Percentiles rank a stretch among this genome's conserved stretches.
Evolutionary conservation across 2,888 invertebrate species (phyloP).

Genomic region (Harpalus rubripes): DNA sequence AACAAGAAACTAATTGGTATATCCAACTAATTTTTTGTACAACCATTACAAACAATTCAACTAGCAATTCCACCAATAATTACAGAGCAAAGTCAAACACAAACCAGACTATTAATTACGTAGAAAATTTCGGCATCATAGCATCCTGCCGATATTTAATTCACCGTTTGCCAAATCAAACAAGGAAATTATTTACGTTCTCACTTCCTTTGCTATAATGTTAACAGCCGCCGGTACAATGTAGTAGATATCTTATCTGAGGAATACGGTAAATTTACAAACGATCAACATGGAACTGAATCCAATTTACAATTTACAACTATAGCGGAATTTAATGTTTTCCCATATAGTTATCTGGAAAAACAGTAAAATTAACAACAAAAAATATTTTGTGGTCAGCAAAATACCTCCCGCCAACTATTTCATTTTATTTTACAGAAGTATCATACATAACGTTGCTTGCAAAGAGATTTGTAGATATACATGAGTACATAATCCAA

Average conservation of each 20-base stretch:
- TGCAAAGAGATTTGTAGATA: too few relatives aligned
- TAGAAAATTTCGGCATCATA: constrained; percentile 36
- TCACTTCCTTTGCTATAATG: not conserved
- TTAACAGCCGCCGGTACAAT: not conserved
- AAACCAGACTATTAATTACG: constrained; percentile 29
- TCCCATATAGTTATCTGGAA: too few relatives aligned
- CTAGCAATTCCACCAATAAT: constrained; percentile 13
- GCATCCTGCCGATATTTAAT: constrained; percentile 35
- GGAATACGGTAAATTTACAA: not conserved
- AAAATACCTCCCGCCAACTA: too few relatives aligned
- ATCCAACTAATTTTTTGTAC: constrained; percentile 5
- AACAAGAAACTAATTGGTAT: not conserved
- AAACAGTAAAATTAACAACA: too few relatives aligned
- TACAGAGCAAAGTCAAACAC: constrained; percentile 20
- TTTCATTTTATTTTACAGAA: too few relatives aligned
- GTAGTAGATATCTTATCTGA: not conserved
- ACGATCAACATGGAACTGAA: not conserved
- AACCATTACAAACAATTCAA: not conserved
- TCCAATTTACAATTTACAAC: constrained; percentile 1
- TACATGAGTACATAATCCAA: too few relatives aligned
- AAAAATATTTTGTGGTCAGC: too few relatives aligned
- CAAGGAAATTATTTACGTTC: constrained; percentile 44
- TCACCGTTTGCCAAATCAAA: constrained; percentile 28
- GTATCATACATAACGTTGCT: too few relatives aligned
- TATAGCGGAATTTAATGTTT: too few relatives aligned